Evolutionary conservation across 2,113 vertebrate genomes (phyloP), one percentile per base, ranked within the genome.

Genomic region (Pyxicephalus adspersus): DNA sequence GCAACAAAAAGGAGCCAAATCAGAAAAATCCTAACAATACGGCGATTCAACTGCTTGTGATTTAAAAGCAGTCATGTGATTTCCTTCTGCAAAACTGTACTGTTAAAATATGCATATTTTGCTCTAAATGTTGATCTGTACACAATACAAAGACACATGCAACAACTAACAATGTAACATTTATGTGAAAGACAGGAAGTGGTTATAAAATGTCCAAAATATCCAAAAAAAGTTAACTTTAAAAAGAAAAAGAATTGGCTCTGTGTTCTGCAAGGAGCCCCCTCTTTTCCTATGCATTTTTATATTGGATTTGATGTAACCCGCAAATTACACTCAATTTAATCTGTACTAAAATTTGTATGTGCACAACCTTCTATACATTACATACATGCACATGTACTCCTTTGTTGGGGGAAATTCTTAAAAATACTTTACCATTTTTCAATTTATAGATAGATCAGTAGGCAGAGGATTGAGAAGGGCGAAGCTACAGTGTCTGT

Each of bases 41-140:
- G 85, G 87, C 84, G 85, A 88, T 83, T 76, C 82, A 88, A 81
- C 23, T 0, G 83, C 87, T 87, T 86, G 86, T 84, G 82, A 76
- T 84, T 84, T 80, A 87, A 90, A 91, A 89, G 85, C 72, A 83
- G 84, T 87, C 87, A 90, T 91, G 90, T 90, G 63, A 84, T 81
- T 76, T 88, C 83, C 84, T 85, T 70, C 31, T 84, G 84, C 85
- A 83, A 76, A 84, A 89, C 83, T 28, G 7, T 87, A 80, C 83
- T 86, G 85, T 87, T 88, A 84, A 83, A 84, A 80, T 77, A 87
- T 80, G 68, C 86, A 86, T 84, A 85, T 79, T 84, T 85, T 54
- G 60, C 84, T 85, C 84, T 76, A 78, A 77, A 83, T 34, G 67
- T 54, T 74, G 29, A 72, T 75, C 57, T 67, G 64, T 83, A 84